These are phyloP conservation scores for Drosophila nigritarsus DNA, from an alignment of 2,888 invertebrate species.

Conservation along the genomic window DNA sequence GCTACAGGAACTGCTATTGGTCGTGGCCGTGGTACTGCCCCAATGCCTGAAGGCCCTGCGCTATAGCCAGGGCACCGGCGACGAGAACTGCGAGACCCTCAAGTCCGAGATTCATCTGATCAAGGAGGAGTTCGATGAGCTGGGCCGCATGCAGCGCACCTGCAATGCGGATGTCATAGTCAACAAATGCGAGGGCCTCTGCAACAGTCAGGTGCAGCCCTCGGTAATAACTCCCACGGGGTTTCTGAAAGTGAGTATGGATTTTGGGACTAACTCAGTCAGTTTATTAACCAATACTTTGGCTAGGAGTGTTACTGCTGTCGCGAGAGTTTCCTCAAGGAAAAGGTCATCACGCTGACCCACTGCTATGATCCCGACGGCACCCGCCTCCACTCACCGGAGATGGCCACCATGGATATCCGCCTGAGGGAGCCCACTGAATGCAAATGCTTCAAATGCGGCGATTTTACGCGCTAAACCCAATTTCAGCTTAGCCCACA, in stretches of 20 bases:
- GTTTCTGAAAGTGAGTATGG: slow-evolving; percentile 88
- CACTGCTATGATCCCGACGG: slow-evolving; percentile 97
- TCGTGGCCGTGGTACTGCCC: slow-evolving; percentile 58
- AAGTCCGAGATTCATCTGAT: slow-evolving; percentile 94
- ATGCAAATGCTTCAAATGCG: slow-evolving; percentile 96
- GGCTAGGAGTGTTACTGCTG: slow-evolving; percentile 95
- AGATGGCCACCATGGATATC: slow-evolving; percentile 91
- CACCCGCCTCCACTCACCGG: slow-evolving; percentile 89
- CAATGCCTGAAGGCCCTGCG: slow-evolving; percentile 67
- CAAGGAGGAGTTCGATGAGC: slow-evolving; percentile 96
- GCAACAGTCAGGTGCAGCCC: slow-evolving; percentile 96
- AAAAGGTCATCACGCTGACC: slow-evolving; percentile 91
- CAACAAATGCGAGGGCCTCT: slow-evolving; percentile 97
- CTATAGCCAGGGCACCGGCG: slow-evolving; percentile 84
- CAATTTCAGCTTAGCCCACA: slow-evolving; percentile 12
- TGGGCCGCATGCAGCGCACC: slow-evolving; percentile 92
- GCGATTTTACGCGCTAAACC: slow-evolving; percentile 91
- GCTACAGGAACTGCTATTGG: slow-evolving; percentile 60
- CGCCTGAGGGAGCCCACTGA: slow-evolving; percentile 94
- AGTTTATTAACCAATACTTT: not conserved
- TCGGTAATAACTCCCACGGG: slow-evolving; percentile 95
- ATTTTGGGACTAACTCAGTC: not conserved
- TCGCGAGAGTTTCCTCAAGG: slow-evolving; percentile 93
- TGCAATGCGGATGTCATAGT: slow-evolving; percentile 96
- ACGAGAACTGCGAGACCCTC: slow-evolving; percentile 94